Conservation (phyloP, 2,888 invertebrate genomes). For the Pammene aurita region DNA sequence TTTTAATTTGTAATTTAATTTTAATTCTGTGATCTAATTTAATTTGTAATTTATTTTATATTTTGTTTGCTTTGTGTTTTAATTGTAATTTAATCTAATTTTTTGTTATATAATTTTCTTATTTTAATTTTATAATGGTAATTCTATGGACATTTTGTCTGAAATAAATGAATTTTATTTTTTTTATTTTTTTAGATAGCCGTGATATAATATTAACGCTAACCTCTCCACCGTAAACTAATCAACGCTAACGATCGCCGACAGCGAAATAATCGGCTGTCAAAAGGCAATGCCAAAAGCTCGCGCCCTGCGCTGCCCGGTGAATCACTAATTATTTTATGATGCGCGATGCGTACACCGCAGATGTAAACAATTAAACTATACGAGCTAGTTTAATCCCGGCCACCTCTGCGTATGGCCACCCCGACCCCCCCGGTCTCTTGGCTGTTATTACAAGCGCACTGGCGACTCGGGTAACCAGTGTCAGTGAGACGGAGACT, state of each 20-base stretch:
- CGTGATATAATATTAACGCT: slow-evolving; percentile 50
- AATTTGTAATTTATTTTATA: no score
- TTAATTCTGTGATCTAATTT: no score
- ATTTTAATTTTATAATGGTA: no score
- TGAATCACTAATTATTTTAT: slow-evolving; percentile 81
- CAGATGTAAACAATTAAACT: slow-evolving; percentile 62
- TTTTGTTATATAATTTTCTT: no score
- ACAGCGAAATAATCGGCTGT: slow-evolving; percentile 79
- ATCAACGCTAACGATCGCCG: slow-evolving; percentile 69
- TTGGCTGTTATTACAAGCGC: not conserved
- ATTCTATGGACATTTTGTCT: no score
- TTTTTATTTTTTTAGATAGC: no score
- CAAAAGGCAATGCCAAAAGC: slow-evolving; percentile 78
- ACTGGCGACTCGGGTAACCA: not conserved
- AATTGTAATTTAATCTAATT: no score
- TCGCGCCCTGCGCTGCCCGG: slow-evolving; percentile 62
- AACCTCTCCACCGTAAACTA: slow-evolving; percentile 65
- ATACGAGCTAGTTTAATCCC: slow-evolving; percentile 47
- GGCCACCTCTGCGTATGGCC: slow-evolving; percentile 51
- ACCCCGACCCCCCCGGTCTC: slow-evolving; percentile 47
- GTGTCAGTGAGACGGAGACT: not conserved
- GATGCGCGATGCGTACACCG: slow-evolving; percentile 52
- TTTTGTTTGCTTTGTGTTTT: no score
- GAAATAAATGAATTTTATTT: no score
- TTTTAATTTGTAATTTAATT: no score